Base-by-base conservation (phyloP, 1,140 invertebrate species). In the Epicauta chinensis region DNA sequence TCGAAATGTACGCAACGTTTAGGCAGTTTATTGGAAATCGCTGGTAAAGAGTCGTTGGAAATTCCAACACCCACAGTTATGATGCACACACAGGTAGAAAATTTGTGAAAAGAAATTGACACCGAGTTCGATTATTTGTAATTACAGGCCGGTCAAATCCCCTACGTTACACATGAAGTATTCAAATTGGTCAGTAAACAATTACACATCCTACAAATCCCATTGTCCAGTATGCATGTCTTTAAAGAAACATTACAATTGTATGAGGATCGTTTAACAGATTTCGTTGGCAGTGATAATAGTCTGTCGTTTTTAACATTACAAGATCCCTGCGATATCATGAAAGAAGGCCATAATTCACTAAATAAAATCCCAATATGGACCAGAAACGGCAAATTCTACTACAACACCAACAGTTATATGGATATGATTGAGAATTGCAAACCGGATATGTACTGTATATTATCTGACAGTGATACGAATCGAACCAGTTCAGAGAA, bases 381-480 rank as follows among this genome's bases (percentile, higher is more conserved):
- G 79, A 79, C 81, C 1, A 82, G 81, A 63, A 75, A 76, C 58
- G 89, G 89, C 35, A 86, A 84, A 71, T 75, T 77, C 44, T 69
- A 77, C 46, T 45, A 91, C 12, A 78, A 78, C 49, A 62, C 80
- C 7, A 69, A 83, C 11, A 71, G 68, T 63, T 90, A 88, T 69
- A 85, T 91, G 80, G 76, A 87, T 60, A 64, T 86, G 34, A 79
- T 91, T 34, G 82, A 91, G 72, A 68, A 75, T 54, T 83, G 86
- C 65, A 80, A 82, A 70, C 89, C 89, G 39, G 84, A 90, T 70
- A 79, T 87, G 59, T 90, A 86, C 72, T 78, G 87, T 63, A 80
- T 82, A 13, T 71, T 93, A 48, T 82, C 81, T 67, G 89, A 93
- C 77, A 81, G 85, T n/a, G 86, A 90, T 60, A 91, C 85, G 16